phyloP scores from a whole-genome alignment of 2,113 vertebrate genomes.

The Ariopsis seemanni region DNA sequence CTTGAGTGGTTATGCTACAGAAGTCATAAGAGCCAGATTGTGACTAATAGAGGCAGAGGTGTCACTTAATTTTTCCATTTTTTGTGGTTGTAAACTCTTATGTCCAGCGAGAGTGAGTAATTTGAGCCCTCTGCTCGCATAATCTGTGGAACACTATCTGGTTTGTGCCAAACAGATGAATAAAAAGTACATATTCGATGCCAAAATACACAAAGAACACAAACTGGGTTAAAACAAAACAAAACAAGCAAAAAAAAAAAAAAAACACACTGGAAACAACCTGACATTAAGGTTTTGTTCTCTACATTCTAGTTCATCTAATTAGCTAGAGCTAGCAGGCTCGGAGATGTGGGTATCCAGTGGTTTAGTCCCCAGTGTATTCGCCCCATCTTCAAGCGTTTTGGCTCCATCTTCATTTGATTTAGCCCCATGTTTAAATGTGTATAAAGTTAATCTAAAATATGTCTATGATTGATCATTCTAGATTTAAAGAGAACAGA shows the following conservation, averaged over 20 bases:
- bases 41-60: neutral
- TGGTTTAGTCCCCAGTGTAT: too few species aligned
- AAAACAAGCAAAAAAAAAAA: too few species aligned
- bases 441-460: too few species aligned
- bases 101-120: neutral
- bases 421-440: too few species aligned
- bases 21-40: neutral
- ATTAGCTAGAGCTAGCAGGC: too few species aligned
- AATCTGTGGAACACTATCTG: neutral
- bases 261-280: neutral
- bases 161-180: neutral
- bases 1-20: neutral
- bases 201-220: neutral
- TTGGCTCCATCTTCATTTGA: too few species aligned
- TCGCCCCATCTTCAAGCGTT: too few species aligned
- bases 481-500: too few species aligned
- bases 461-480: too few species aligned
- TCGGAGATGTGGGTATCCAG: neutral
- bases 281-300: neutral
- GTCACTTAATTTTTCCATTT: neutral
- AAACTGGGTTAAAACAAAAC: neutral
- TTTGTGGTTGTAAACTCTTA: neutral
- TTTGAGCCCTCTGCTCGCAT: neutral
- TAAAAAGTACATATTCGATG: neutral
- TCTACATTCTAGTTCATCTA: neutral